A percentile compares a stretch with the other conserved stretches of the same genome.
phyloP scores from a whole-genome alignment of 1,140 invertebrate species.

The Pachypsylla venusta region DNA sequence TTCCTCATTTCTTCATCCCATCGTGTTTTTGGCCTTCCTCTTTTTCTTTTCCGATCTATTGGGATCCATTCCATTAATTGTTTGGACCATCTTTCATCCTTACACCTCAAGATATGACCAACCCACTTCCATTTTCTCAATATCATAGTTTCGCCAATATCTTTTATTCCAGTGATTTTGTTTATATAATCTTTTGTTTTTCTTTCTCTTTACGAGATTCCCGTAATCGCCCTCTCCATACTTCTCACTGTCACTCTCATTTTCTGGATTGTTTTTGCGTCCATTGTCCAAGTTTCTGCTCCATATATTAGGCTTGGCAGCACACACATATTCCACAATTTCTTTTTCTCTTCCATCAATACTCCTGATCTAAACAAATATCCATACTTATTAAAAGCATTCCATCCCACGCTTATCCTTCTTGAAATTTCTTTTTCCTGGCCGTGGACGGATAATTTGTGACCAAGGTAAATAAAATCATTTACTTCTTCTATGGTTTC shows the following conservation, averaged over 20 bases:
- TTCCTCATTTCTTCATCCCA: no score
- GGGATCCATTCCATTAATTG: no score
- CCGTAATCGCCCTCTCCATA: no score
- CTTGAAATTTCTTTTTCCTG: conserved; percentile 8
- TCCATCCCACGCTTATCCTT: conserved; percentile 14
- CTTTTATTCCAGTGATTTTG: no score
- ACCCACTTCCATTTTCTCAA: no score
- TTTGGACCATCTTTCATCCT: no score
- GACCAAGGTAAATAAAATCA: conserved; percentile 5
- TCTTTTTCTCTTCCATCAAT: neutral
- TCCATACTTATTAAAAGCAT: conserved; percentile 11
- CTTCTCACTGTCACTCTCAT: neutral
- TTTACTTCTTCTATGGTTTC: conserved; percentile 10
- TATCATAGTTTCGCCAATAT: no score
- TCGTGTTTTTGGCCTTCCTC: no score
- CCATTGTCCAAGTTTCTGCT: conserved; percentile 17
- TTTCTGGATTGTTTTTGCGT: conserved; percentile 4
- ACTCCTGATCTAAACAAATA: neutral
- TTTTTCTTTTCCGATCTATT: no score
- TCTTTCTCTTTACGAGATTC: conserved; percentile 6
- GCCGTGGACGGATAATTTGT: no score
- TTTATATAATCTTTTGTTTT: neutral
- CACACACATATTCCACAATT: conserved; percentile 10
- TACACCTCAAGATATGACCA: no score
- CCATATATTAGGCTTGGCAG: conserved; percentile 13